These are phyloP conservation scores for Cosmia pyralina DNA, from an alignment of 2,888 invertebrate genomes.

Conservation along the genomic window DNA sequence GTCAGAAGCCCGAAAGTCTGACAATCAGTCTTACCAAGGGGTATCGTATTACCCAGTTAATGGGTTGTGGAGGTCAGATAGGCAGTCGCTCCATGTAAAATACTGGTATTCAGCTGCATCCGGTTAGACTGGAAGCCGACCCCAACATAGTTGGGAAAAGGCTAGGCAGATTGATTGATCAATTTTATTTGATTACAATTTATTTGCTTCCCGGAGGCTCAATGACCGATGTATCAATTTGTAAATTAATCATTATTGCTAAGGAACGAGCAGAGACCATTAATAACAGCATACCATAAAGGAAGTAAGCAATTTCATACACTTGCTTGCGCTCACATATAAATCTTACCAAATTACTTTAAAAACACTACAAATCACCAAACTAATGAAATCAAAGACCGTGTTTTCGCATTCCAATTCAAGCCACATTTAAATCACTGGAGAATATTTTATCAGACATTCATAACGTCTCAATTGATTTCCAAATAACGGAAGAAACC, in stretches of 20 bases:
- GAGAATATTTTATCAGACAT: constrained; percentile 59
- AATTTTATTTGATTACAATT: constrained; percentile 34
- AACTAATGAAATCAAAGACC: constrained; percentile 44
- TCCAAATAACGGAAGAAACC: constrained; percentile 63
- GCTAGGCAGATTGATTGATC: no score
- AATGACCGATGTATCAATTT: constrained; percentile 39
- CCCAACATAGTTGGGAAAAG: no score
- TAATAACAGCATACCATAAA: constrained; percentile 38
- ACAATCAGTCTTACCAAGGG: no score
- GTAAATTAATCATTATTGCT: constrained; percentile 39
- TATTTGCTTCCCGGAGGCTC: constrained; percentile 9
- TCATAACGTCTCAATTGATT: constrained; percentile 64
- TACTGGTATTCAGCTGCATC: no score
- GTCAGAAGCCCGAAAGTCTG: no score
- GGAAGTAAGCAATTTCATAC: constrained; percentile 51
- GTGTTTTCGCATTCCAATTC: constrained; percentile 51
- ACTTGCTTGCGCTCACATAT: constrained; percentile 47
- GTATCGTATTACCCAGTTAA: no score
- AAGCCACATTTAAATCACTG: constrained; percentile 56
- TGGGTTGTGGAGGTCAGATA: no score
- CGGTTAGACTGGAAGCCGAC: no score
- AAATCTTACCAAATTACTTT: constrained; percentile 52
- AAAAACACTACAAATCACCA: constrained; percentile 48
- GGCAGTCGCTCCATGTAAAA: no score
- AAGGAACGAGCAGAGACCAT: constrained; percentile 25